Percentiles rank a stretch among this genome's conserved stretches.
Evolutionary conservation across 2,113 vertebrate species (phyloP).

Genomic region (Oryctolagus cuniculus): DNA sequence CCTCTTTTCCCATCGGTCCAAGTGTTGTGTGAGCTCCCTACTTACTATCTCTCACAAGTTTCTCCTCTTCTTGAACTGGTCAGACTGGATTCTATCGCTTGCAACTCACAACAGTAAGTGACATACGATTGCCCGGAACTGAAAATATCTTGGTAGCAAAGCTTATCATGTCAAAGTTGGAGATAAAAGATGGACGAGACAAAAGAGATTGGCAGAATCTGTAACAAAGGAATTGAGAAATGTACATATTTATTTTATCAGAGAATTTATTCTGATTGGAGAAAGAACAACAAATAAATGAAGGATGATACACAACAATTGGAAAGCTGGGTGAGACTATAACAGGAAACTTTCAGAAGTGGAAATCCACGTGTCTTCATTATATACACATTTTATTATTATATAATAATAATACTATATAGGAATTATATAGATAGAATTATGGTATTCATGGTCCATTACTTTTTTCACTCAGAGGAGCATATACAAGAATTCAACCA

Average conservation of each 20-base stretch:
- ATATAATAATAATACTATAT: neutral
- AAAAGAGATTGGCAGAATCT: neutral
- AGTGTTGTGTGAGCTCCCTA: no score
- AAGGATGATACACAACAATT: neutral
- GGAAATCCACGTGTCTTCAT: neutral
- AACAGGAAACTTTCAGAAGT: neutral
- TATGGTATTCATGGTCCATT: neutral
- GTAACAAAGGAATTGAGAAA: neutral
- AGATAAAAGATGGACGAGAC: neutral
- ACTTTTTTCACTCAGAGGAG: neutral
- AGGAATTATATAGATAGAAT: neutral
- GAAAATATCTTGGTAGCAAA: neutral
- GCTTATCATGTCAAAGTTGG: neutral
- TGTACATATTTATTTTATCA: neutral
- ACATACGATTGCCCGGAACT: neutral
- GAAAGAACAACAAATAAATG: neutral
- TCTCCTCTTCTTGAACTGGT: neutral
- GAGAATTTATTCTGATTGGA: neutral
- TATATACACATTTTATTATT: neutral
- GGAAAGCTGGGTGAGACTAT: neutral
- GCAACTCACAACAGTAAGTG: neutral
- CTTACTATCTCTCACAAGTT: neutral
- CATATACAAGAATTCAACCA: neutral
- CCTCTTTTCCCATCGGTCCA: neutral
- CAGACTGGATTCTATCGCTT: neutral